phyloP scores from a whole-genome alignment of 2,113 vertebrate species.

The Aldabrachelys gigantea region DNA sequence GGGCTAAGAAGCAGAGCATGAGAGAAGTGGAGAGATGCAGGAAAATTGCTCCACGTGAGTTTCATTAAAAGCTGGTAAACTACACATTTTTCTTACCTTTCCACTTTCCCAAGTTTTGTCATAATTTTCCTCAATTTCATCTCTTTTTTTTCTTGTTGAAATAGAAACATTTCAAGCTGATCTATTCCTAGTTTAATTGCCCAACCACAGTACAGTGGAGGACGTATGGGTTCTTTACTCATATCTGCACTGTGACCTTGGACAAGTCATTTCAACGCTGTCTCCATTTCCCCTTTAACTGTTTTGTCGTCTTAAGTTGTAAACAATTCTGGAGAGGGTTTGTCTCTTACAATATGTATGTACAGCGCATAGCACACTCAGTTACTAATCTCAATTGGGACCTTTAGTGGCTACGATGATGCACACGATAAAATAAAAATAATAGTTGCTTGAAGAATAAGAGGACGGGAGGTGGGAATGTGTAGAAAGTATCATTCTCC shows the following conservation, averaged over 20 bases:
- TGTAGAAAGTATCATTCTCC: not conserved
- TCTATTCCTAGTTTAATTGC: not conserved
- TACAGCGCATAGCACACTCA: not conserved
- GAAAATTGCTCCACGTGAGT: not conserved
- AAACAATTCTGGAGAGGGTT: not conserved
- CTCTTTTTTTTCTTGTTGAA: not conserved
- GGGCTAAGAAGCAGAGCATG: not conserved
- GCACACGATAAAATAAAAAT: not conserved
- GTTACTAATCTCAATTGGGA: not conserved
- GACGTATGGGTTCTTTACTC: not conserved
- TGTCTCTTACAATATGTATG: not conserved
- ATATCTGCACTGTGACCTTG: not conserved
- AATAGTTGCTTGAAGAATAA: not conserved
- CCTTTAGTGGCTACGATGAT: not conserved
- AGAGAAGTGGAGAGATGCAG: not conserved
- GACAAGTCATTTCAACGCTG: not conserved
- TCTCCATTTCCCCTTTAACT: not conserved
- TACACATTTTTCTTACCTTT: not conserved
- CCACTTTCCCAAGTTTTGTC: not conserved
- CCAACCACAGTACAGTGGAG: not conserved
- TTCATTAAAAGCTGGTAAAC: conserved; percentile 12
- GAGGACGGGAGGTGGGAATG: not conserved
- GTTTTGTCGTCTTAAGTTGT: not conserved
- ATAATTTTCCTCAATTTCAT: not conserved
- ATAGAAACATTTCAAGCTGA: not conserved